A percentile compares a stretch with the other conserved stretches of the same genome.
Evolutionary conservation across 2,797 vertebrate genomes (phyloP).

Genomic region (Echeneis naucrates): DNA sequence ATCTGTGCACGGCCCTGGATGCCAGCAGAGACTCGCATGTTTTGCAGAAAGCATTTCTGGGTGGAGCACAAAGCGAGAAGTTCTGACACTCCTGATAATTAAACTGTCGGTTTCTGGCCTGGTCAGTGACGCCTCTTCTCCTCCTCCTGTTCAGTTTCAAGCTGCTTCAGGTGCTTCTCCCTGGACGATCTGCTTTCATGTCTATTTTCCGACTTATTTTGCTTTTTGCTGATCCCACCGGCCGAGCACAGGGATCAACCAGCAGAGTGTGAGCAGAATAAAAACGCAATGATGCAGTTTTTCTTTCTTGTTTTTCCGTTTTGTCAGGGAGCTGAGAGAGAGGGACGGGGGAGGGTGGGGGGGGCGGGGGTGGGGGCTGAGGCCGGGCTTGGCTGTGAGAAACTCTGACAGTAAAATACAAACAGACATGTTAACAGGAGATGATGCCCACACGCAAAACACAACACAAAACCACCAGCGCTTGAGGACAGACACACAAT

Average conservation of each 20-base stretch:
- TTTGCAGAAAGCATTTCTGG: not conserved
- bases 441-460: slow-evolving; percentile 52
- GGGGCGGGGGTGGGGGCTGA: not conserved
- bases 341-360: slow-evolving; percentile 12
- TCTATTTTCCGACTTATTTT: not conserved
- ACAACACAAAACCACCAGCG: slow-evolving; percentile 19
- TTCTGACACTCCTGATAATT: not conserved
- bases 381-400: slow-evolving; percentile 63
- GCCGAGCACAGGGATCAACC: not conserved
- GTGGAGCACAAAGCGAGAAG: not conserved
- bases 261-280: not conserved
- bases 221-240: not conserved
- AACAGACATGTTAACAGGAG: slow-evolving; percentile 56
- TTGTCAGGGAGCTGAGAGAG: not conserved
- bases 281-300: not conserved
- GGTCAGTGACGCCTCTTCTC: not conserved
- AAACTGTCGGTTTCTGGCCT: not conserved
- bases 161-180: not conserved
- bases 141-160: not conserved
- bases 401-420: slow-evolving; percentile 57
- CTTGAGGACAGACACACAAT: slow-evolving; percentile 40
- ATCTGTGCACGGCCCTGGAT: too few species aligned
- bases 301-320: not conserved
- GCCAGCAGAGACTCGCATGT: too few species aligned
- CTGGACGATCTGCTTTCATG: too few species aligned